Percentiles rank a stretch among this genome's conserved stretches.
Conservation (phyloP, 30 jellyfish, hydroid and myxozoan genomes). For the Hydractinia echinata region DNA sequence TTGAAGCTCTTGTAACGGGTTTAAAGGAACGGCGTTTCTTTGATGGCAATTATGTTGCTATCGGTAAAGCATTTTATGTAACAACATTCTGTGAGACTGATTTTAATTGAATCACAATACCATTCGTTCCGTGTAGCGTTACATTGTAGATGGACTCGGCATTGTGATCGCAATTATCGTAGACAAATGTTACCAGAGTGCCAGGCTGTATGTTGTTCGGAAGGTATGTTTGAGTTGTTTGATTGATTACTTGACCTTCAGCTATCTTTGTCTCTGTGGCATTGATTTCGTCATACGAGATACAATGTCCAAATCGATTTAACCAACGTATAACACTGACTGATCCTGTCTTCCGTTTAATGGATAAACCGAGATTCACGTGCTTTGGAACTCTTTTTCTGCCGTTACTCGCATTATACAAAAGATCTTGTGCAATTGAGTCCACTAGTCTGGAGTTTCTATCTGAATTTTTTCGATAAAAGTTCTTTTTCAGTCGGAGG, state of each 20-base stretch:
- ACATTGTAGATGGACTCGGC: slow-evolving; percentile 32
- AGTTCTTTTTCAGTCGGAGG: too few relatives aligned
- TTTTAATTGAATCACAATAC: slow-evolving; percentile 25
- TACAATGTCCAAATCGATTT: slow-evolving; percentile 7
- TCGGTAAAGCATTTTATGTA: too few relatives aligned
- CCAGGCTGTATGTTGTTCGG: slow-evolving; percentile 27
- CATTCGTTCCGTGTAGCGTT: slow-evolving; percentile 34
- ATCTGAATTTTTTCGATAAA: too few relatives aligned
- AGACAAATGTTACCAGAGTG: slow-evolving; percentile 32
- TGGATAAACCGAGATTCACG: slow-evolving; percentile 1
- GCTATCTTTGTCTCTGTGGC: neutral
- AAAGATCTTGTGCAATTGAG: neutral
- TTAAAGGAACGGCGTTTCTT: too few relatives aligned
- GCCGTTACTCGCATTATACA: slow-evolving; percentile 8
- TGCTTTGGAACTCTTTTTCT: slow-evolving; percentile 3
- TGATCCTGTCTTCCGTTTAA: too few relatives aligned
- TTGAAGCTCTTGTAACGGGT: too few relatives aligned
- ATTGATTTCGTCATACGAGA: slow-evolving; percentile 20
- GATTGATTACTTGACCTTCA: neutral
- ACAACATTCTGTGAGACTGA: too few relatives aligned
- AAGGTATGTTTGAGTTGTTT: neutral
- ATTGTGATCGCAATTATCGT: slow-evolving; percentile 27
- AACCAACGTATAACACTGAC: too few relatives aligned
- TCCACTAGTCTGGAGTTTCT: too few relatives aligned
- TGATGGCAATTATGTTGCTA: too few relatives aligned